Percentiles rank a stretch among this genome's conserved stretches.
phyloP scores from a whole-genome alignment of 2,113 vertebrate genomes.

The Callipepla squamata region DNA sequence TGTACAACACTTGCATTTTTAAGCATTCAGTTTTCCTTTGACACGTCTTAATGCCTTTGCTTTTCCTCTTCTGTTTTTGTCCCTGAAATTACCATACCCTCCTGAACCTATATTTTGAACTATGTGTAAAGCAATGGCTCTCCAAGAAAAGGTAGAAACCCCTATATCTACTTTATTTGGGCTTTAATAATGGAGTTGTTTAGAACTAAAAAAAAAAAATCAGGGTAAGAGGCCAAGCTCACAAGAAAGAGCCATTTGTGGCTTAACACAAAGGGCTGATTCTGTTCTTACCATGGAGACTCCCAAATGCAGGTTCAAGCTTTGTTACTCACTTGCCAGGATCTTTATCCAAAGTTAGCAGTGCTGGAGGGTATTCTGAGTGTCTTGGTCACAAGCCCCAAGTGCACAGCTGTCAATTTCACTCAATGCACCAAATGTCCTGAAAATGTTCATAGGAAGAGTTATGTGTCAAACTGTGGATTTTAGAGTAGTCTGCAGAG shows the following conservation, averaged over 20 bases:
- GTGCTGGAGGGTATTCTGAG: neutral
- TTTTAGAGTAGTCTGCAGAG: neutral
- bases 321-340: neutral
- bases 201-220: neutral
- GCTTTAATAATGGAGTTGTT: neutral
- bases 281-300: neutral
- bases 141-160: neutral
- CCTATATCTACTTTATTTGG: neutral
- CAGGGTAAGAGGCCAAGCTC: neutral
- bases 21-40: neutral
- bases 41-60: neutral
- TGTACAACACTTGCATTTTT: neutral
- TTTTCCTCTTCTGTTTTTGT: neutral
- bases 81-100: neutral
- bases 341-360: neutral
- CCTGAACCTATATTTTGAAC: neutral
- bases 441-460: neutral
- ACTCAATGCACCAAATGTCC: neutral
- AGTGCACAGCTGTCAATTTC: neutral
- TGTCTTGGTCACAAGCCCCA: neutral
- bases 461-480: neutral
- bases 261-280: neutral
- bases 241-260: neutral
- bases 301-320: neutral
- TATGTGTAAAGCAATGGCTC: neutral